Conservation (phyloP, 2,797 vertebrate species). For the Eospalax fontanierii region DNA sequence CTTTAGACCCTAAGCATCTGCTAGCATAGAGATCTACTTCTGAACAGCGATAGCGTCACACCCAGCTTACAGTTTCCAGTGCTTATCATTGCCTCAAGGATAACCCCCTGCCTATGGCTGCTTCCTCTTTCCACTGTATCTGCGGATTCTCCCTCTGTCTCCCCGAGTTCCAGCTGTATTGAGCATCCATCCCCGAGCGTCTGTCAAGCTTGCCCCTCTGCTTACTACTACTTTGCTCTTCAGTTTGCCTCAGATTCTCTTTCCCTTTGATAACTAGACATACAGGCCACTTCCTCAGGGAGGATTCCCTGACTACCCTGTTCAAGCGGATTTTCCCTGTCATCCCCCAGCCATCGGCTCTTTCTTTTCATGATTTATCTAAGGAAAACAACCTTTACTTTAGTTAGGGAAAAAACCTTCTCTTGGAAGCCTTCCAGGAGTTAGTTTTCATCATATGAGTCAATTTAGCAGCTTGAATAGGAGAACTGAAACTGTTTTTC, state of each 20-base stretch:
- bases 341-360: not conserved
- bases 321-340: not conserved
- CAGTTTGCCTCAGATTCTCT: conserved; percentile 45
- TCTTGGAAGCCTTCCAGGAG: conserved; percentile 58
- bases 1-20: not conserved
- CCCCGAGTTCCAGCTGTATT: not conserved
- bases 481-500: conserved; percentile 49
- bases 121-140: not conserved
- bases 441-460: conserved; percentile 46
- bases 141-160: not conserved
- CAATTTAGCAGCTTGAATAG: conserved; percentile 8
- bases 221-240: not conserved
- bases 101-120: not conserved
- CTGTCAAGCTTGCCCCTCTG: not conserved
- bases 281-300: conserved; percentile 17
- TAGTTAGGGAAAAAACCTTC: conserved; percentile 27
- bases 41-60: not conserved
- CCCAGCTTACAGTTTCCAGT: not conserved
- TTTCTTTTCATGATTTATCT: conserved; percentile 41
- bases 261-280: conserved; percentile 1
- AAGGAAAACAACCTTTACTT: not conserved
- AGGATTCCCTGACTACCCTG: not conserved
- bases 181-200: not conserved
- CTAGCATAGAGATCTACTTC: not conserved
- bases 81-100: not conserved